Evolutionary conservation across 2,113 vertebrate species (phyloP), one percentile per base, ranked within the genome.

Genomic region (Poeciliopsis turrubarensis): DNA sequence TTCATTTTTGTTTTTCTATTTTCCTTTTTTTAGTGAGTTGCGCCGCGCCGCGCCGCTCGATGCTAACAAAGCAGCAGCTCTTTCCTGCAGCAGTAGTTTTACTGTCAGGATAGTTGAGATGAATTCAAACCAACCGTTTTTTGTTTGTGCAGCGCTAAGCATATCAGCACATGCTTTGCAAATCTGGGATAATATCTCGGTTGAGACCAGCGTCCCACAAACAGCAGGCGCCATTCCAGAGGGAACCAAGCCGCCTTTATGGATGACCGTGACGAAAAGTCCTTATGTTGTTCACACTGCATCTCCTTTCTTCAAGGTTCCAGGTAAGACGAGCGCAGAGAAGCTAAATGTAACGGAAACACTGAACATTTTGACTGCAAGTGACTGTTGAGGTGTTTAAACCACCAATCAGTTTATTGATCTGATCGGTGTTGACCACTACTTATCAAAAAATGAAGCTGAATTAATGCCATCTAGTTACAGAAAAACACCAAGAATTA

Each of bases 241-340:
- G 0, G 0, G 67, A 17, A 74, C 26, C 64, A 0, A 0, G 0
- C 2, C 72, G n/a, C 81, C 89, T 0, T 92, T 75, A 7, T 89
- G 81, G 82, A 9, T 89, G 65, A 72, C 70, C 1, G 7, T 90
- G 75, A 75, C 3, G 25, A 19, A 22, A 0, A 1, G 0, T 2
- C 90, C 91, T 13, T 90, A 76, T 25, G 1, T 89, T 6, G 89
- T 84, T 57, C 68, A 83, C 0, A 90, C 90, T 0, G 1, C 0
- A 2, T 63, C 25, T 60, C 81, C 80, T 2, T 90, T 85, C 83
- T 92, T 90, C 73, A 65, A 51, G 10, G 84, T 87, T 41, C 90
- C 91, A 61, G 72, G 91, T 92, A 15, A 77, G 72, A 63, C 9
- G 27, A 30, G 26, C 0, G 5, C 4, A 5, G 3, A 2, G 1